A percentile compares a stretch with the other conserved stretches of the same genome.
phyloP scores from a whole-genome alignment of 2,888 invertebrate genomes.

The Tricholauxania praeusta region DNA sequence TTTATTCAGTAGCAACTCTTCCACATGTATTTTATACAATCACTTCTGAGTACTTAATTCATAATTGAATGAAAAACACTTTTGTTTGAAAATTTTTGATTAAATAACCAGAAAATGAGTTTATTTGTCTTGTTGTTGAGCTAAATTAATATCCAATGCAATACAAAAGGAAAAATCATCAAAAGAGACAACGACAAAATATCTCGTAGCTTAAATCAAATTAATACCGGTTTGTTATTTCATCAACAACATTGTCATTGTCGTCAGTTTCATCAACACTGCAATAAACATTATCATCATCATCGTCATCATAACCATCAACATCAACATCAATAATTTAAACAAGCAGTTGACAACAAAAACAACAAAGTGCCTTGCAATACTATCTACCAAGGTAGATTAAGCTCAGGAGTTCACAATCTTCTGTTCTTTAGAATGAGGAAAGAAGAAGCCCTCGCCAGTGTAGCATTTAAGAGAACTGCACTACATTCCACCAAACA shows the following conservation, averaged over 20 bases:
- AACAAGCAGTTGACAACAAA: slow-evolving; percentile 15
- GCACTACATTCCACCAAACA: too few species aligned
- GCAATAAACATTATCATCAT: neutral
- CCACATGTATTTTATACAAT: too few species aligned
- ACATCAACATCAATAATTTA: neutral
- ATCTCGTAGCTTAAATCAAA: slow-evolving; percentile 27
- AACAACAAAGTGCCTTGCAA: neutral
- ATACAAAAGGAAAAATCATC: slow-evolving; percentile 11
- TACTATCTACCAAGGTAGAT: neutral
- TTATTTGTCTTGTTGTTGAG: slow-evolving; percentile 4
- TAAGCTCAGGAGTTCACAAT: too few species aligned
- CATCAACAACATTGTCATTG: slow-evolving; percentile 18
- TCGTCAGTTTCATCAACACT: slow-evolving; percentile 13
- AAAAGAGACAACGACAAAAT: slow-evolving; percentile 13
- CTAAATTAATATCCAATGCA: slow-evolving; percentile 15
- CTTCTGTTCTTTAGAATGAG: too few species aligned
- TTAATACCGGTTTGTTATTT: slow-evolving; percentile 30
- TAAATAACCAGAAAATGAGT: slow-evolving; percentile 13
- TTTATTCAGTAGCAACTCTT: too few species aligned
- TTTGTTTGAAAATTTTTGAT: too few species aligned
- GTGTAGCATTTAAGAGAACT: too few species aligned
- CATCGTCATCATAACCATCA: slow-evolving; percentile 13
- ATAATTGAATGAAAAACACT: too few species aligned
- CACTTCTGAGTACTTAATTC: too few species aligned
- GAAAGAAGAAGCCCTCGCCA: too few species aligned